Evolutionary conservation across 2,113 vertebrate genomes (phyloP).

Genomic region (Nannospalax galili): DNA sequence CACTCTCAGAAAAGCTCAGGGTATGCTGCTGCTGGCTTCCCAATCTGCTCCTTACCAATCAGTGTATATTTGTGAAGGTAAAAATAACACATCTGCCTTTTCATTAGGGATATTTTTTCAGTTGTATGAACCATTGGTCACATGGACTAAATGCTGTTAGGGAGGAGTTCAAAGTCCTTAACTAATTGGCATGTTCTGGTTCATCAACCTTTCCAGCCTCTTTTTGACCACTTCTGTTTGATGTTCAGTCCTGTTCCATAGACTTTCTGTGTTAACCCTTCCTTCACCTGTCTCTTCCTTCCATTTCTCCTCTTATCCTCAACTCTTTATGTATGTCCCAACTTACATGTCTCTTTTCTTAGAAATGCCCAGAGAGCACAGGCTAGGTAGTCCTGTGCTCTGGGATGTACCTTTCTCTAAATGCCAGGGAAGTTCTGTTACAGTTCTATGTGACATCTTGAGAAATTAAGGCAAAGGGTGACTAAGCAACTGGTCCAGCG

Average conservation of each 20-base stretch:
- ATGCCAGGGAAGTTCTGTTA: background rate
- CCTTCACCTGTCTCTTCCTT: background rate
- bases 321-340: background rate
- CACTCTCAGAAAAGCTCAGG: background rate
- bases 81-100: background rate
- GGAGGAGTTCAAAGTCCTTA: background rate
- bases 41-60: background rate
- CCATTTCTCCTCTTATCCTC: background rate
- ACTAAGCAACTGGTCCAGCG: background rate
- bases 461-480: background rate
- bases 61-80: background rate
- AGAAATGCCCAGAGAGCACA: background rate
- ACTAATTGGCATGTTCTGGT: background rate
- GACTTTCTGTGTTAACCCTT: background rate
- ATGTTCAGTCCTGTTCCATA: background rate
- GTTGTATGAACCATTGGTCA: background rate
- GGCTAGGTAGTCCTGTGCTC: rapidly evolving
- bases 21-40: background rate
- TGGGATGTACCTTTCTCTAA: background rate
- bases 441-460: too few species aligned
- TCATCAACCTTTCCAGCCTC: background rate
- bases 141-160: background rate
- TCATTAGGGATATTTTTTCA: conserved; percentile 1
- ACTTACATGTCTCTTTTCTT: background rate
- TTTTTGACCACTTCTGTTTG: background rate